Conservation (phyloP, 2,113 vertebrate genomes). For the Rhadina sibilatrix region DNA sequence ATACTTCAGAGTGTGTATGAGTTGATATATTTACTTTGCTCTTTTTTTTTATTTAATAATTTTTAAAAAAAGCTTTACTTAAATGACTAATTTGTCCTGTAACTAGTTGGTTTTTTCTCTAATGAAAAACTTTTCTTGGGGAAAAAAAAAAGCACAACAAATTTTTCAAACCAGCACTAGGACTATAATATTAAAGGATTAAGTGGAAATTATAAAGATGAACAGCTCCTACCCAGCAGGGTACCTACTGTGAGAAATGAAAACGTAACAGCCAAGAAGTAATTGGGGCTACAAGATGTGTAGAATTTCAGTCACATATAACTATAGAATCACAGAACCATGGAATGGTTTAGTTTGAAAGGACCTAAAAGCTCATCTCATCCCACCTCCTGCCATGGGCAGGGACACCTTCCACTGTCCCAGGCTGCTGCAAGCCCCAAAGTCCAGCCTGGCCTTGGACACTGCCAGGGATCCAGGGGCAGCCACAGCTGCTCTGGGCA, state of each 20-base stretch:
- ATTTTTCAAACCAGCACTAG: neutral
- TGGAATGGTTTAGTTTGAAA: neutral
- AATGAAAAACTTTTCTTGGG: neutral
- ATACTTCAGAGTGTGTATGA: neutral
- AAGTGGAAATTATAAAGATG: neutral
- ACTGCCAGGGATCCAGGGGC: neutral
- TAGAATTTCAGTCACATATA: neutral
- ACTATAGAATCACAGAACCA: neutral
- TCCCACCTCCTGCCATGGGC: neutral
- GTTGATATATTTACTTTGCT: neutral
- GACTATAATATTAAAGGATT: neutral
- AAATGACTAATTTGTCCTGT: neutral
- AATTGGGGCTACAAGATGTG: neutral
- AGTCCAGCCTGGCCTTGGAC: neutral
- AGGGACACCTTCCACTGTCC: neutral
- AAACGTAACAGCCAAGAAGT: neutral
- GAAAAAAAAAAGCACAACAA: neutral
- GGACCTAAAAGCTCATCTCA: fast-evolving
- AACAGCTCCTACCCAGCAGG: neutral
- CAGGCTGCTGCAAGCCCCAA: neutral
- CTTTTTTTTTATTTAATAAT: no score
- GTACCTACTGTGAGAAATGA: neutral
- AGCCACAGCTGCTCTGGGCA: neutral
- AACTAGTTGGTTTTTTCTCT: neutral
- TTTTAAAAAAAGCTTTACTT: no score